Evolutionary conservation across 2,113 vertebrate genomes (phyloP).

Genomic region (Antechinus stuartii): DNA sequence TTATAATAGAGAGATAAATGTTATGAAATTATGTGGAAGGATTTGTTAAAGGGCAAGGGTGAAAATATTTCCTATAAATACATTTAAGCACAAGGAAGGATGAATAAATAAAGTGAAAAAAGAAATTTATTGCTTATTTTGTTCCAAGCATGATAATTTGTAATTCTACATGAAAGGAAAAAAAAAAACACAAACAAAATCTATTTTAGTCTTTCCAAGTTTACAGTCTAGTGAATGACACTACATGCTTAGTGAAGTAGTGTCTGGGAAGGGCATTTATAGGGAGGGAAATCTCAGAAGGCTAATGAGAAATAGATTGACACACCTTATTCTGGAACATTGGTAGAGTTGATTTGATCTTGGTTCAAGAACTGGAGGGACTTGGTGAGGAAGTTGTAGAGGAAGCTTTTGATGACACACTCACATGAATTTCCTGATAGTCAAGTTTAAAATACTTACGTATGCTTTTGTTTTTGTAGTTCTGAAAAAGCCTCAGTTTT

Average conservation of each 20-base stretch:
- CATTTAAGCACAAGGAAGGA: conserved; percentile 26
- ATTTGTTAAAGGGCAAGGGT: not conserved
- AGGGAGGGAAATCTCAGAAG: not conserved
- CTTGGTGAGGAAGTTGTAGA: not conserved
- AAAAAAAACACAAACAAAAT: not conserved
- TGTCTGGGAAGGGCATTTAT: not conserved
- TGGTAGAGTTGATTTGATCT: not conserved
- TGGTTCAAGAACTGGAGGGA: not conserved
- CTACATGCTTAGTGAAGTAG: not conserved
- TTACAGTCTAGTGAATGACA: not conserved
- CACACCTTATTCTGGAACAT: not conserved
- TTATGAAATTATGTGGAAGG: conserved; percentile 9
- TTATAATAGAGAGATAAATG: conserved; percentile 33
- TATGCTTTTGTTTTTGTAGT: not conserved
- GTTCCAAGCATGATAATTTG: not conserved
- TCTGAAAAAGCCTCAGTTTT: not conserved
- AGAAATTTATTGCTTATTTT: conserved; percentile 7
- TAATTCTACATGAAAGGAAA: not conserved
- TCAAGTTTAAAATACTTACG: not conserved
- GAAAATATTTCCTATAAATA: conserved; percentile 3
- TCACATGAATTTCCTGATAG: not conserved
- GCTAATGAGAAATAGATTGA: not conserved
- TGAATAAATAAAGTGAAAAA: not conserved
- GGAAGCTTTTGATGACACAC: not conserved
- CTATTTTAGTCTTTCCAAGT: not conserved